Conservation (phyloP, 1,140 invertebrate genomes). For the Chymomyza costata region DNA sequence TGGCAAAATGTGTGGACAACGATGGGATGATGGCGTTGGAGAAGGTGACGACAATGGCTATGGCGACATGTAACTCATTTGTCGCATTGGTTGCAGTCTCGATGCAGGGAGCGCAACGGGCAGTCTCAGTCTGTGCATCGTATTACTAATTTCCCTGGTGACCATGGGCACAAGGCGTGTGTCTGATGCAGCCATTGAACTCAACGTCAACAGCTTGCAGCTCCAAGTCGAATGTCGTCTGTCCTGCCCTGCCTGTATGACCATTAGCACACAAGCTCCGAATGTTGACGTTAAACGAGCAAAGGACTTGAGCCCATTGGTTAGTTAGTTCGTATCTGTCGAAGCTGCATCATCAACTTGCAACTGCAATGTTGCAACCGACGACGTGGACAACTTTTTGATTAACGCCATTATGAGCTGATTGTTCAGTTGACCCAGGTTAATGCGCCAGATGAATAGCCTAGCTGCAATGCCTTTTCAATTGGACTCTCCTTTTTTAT, state of each 20-base stretch:
- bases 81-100: too few relatives aligned
- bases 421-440: conserved; percentile 67
- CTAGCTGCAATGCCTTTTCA: conserved; percentile 12
- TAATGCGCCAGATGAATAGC: conserved; percentile 35
- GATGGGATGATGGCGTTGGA: conserved; percentile 5
- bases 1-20: conserved; percentile 25
- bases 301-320: background rate
- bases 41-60: conserved; percentile 16
- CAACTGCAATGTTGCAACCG: conserved; percentile 6
- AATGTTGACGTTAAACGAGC: conserved; percentile 5
- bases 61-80: conserved; percentile 63
- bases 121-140: conserved; percentile 32
- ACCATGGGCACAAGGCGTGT: conserved; percentile 33
- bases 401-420: conserved; percentile 70
- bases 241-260: too few relatives aligned
- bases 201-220: conserved; percentile 5
- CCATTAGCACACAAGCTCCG: too few relatives aligned
- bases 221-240: background rate
- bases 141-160: conserved; percentile 74
- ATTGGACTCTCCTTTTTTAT: too few relatives aligned
- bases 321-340: conserved; percentile 11
- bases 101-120: conserved; percentile 24
- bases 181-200: conserved; percentile 45
- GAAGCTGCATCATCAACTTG: conserved; percentile 33
- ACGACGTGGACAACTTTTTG: conserved; percentile 50